Conservation (phyloP, 2,888 invertebrate species). For the Cerceris ruficornis region DNA sequence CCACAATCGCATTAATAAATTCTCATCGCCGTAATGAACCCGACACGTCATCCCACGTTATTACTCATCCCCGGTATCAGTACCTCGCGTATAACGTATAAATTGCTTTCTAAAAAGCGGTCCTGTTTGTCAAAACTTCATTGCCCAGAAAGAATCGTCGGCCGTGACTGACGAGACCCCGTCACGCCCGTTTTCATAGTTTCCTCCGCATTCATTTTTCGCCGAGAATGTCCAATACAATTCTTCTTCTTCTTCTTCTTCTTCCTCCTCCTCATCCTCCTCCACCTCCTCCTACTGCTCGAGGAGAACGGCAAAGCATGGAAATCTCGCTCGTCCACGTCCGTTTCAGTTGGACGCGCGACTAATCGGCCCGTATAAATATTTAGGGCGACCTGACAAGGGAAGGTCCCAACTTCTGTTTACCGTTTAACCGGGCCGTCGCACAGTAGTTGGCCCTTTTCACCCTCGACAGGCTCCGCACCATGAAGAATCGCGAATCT, state of each 20-base stretch:
- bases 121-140: slow-evolving; percentile 4
- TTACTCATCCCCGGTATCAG: background rate
- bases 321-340: slow-evolving; percentile 28
- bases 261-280: background rate
- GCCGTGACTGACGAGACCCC: slow-evolving; percentile 47
- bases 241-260: slow-evolving; percentile 12
- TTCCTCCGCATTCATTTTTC: slow-evolving; percentile 23
- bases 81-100: background rate
- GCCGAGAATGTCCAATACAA: background rate
- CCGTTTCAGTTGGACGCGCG: slow-evolving; percentile 56
- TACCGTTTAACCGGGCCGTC: slow-evolving; percentile 52
- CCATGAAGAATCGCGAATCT: slow-evolving; percentile 65
- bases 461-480: slow-evolving; percentile 23
- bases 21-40: too few species aligned
- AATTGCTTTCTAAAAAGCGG: background rate
- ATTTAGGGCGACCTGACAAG: slow-evolving; percentile 62
- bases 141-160: slow-evolving; percentile 41
- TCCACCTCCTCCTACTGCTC: background rate
- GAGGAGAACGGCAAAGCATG: background rate
- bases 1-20: too few species aligned
- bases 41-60: background rate
- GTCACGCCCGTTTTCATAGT: slow-evolving; percentile 51
- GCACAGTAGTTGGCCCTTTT: slow-evolving; percentile 65
- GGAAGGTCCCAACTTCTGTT: slow-evolving; percentile 39
- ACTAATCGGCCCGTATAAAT: slow-evolving; percentile 72